These are phyloP conservation scores for Corynorhinus townsendii DNA, from an alignment of 2,113 vertebrate genomes.

Conservation along the genomic window DNA sequence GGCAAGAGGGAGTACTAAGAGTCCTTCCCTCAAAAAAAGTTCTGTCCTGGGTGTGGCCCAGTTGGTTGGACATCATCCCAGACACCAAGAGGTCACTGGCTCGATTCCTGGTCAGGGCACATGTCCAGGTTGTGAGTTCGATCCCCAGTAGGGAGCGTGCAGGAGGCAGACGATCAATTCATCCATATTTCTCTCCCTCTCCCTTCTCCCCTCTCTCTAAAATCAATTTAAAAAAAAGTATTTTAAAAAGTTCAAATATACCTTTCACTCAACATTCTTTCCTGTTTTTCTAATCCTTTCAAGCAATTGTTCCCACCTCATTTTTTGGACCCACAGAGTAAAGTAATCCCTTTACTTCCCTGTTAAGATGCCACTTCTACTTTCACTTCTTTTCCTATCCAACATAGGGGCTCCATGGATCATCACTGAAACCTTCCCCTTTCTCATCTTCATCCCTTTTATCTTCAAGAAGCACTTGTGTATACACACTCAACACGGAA, in stretches of 20 bases:
- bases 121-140: no score
- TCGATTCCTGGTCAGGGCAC: no score
- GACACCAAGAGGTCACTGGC: no score
- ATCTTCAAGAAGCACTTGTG: background rate
- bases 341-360: background rate
- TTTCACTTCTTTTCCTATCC: background rate
- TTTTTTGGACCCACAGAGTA: background rate
- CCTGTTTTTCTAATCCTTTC: background rate
- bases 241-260: background rate
- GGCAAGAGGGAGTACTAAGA: background rate
- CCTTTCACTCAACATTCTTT: background rate
- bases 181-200: no score
- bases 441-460: background rate
- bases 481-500: background rate
- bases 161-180: no score
- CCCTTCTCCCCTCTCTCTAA: no score
- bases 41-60: no score
- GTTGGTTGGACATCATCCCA: no score
- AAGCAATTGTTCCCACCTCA: background rate
- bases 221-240: no score
- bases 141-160: no score
- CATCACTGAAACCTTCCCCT: background rate
- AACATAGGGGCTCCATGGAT: background rate
- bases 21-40: background rate
- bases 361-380: background rate